Percentiles rank a stretch among this genome's conserved stretches.
Conservation (phyloP, 2,888 invertebrate species). For the Hypercompe scribonia region DNA sequence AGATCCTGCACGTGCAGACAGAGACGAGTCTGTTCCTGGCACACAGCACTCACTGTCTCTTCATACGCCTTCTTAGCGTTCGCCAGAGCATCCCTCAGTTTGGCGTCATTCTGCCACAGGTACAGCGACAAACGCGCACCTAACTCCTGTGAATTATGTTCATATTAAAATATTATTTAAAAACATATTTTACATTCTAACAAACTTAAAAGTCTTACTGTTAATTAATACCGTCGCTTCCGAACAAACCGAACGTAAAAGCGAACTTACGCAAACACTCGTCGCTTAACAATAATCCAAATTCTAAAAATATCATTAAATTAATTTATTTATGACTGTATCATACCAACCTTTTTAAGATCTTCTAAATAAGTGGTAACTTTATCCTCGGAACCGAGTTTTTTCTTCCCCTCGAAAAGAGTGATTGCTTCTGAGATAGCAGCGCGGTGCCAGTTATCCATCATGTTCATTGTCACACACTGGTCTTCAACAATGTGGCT, state of each 20-base stretch:
- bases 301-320: neutral
- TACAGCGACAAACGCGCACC: conserved; percentile 42
- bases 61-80: conserved; percentile 47
- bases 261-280: too few relatives aligned
- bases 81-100: conserved; percentile 40
- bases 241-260: too few relatives aligned
- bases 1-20: conserved; percentile 43
- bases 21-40: conserved; percentile 29
- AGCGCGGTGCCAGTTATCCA: conserved; percentile 29
- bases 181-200: too few relatives aligned
- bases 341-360: conserved; percentile 24
- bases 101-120: conserved; percentile 51
- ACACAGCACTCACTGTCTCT: conserved; percentile 29
- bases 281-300: too few relatives aligned
- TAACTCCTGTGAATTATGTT: conserved; percentile 47
- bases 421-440: conserved; percentile 26
- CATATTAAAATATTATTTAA: too few relatives aligned
- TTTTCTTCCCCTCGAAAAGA: conserved; percentile 47
- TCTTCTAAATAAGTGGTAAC: conserved; percentile 22
- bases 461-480: conserved; percentile 26
- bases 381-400: conserved; percentile 33
- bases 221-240: too few relatives aligned
- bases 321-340: neutral
- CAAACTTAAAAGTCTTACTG: too few relatives aligned
- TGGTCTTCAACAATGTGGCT: conserved; percentile 37